Conservation (phyloP, 1,140 invertebrate species). For the Megathymus violae region DNA sequence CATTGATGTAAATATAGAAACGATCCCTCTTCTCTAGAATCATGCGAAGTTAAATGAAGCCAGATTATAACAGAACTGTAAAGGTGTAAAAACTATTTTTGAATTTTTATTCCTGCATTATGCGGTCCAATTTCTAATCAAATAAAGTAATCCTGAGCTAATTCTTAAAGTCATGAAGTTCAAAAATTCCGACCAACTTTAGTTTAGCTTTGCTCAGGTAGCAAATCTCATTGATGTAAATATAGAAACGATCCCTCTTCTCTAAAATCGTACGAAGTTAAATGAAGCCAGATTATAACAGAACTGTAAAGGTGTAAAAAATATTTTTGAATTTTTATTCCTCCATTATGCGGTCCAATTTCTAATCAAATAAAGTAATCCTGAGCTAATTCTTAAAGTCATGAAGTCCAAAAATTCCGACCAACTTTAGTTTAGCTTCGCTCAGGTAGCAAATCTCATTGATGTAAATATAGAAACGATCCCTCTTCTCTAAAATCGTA, state of each 20-base stretch:
- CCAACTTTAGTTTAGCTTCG: not conserved
- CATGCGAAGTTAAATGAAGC: too few relatives aligned
- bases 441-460: not conserved
- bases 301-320: too few relatives aligned
- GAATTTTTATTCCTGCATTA: not conserved
- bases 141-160: not conserved
- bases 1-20: too few relatives aligned
- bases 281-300: not conserved
- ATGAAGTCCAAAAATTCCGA: not conserved
- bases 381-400: not conserved
- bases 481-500: conserved; percentile 11
- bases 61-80: too few relatives aligned
- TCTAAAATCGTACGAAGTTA: conserved; percentile 13
- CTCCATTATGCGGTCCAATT: not conserved
- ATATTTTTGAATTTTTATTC: too few relatives aligned
- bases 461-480: conserved; percentile 7
- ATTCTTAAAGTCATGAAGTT: not conserved
- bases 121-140: not conserved
- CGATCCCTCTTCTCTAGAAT: too few relatives aligned
- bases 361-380: not conserved
- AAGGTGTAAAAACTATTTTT: not conserved
- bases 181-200: not conserved
- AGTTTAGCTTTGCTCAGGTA: not conserved
- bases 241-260: conserved; percentile 14
- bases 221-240: conserved; percentile 4